Conservation (phyloP, 2,113 vertebrate species). For the Hyla sarda region DNA sequence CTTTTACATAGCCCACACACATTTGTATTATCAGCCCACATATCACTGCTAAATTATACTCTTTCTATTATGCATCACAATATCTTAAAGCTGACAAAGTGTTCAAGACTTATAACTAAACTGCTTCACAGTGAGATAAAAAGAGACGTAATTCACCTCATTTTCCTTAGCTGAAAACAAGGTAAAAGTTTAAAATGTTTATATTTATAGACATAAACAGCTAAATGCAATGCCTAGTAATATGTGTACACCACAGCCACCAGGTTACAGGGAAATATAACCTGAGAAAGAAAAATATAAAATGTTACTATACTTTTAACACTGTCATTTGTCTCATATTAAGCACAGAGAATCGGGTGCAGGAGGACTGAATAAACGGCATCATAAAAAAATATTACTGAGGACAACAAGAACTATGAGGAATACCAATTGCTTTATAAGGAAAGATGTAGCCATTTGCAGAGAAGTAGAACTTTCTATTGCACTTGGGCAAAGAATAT, state of each 20-base stretch:
- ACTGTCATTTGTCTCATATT: neutral
- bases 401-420: neutral
- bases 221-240: neutral
- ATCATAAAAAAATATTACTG: neutral
- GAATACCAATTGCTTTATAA: neutral
- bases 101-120: conserved; percentile 14
- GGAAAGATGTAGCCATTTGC: neutral
- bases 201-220: neutral
- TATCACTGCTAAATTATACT: conserved; percentile 16
- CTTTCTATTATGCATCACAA: conserved; percentile 45
- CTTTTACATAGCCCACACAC: conserved; percentile 31
- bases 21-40: conserved; percentile 34
- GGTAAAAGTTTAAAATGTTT: neutral
- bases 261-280: neutral
- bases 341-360: neutral
- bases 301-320: neutral
- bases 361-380: neutral
- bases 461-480: neutral
- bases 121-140: neutral
- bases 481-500: neutral
- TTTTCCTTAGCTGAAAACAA: neutral
- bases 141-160: neutral
- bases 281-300: neutral
- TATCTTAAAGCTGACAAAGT: conserved; percentile 8
- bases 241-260: neutral